Evolutionary conservation across 2,113 vertebrate genomes (phyloP), one percentile per base, ranked within the genome.

Genomic region (Sakesphorus luctuosus): DNA sequence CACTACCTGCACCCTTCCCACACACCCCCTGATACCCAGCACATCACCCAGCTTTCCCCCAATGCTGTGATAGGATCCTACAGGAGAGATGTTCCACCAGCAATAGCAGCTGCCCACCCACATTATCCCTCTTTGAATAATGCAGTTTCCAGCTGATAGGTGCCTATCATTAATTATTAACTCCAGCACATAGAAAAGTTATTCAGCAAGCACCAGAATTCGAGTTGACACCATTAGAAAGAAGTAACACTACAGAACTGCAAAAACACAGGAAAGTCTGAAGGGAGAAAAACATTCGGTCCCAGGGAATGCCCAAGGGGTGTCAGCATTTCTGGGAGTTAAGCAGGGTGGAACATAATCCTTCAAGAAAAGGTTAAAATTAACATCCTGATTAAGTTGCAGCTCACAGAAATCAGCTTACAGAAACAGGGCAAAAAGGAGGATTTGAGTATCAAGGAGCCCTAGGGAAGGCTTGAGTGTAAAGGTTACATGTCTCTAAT

Each of bases 321-420:
- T 38, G 40, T 59, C 61, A 71, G 81, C 31, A 6, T 75, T 75
- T 61, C 90, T 74, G 80, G 69, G 53, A 87, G 62, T 31, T 75
- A 40, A 90, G 71, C 1, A 0, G 36, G 65, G 18, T 33, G 19
- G 80, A 91, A 77, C 26, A 43, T 24, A 78, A 91, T 63, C 47
- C 73, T 84, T 75, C 90, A 87, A 82, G 94, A 82, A 95, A 93
- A 94, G 77, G 95, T 93, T 89, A 82, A 93, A 95, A 94, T 96
- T 94, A 96, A 68, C 84, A 94, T 85, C 71, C 77, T 72, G 69
- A 91, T 96, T 84, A 91, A 89, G 69, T 72, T 77, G 74, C 84
- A 84, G 74, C 74, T 87, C 84, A 35, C 33, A 81, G 77, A 84
- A 89, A 77, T 55, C 89, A 67, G 68, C 68, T 80, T 61, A 35